Conservation (phyloP, 2,113 vertebrate species). For the Myxocyprinus asiaticus region DNA sequence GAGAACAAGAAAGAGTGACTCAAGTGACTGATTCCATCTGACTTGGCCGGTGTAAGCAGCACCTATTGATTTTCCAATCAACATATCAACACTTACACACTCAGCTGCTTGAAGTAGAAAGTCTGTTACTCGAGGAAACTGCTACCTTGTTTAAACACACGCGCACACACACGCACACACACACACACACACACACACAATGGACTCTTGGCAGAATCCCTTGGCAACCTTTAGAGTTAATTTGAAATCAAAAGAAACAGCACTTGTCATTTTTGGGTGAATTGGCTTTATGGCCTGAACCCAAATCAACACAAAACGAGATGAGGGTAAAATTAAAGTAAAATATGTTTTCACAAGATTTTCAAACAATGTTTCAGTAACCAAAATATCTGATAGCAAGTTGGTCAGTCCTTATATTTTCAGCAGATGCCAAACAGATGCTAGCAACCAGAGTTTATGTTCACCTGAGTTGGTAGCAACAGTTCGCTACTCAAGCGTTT, state of each 20-base stretch:
- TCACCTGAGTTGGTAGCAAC: too few relatives aligned
- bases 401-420: too few relatives aligned
- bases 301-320: too few relatives aligned
- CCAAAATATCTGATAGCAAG: too few relatives aligned
- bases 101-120: slow-evolving; percentile 32
- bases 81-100: slow-evolving; percentile 52
- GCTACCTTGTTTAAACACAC: slow-evolving; percentile 20
- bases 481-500: too few relatives aligned
- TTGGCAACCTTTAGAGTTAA: slow-evolving; percentile 2
- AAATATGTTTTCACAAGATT: too few relatives aligned
- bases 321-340: too few relatives aligned
- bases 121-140: slow-evolving; percentile 26
- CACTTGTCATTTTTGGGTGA: too few relatives aligned
- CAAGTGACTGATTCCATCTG: slow-evolving; percentile 65
- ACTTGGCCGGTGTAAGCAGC: slow-evolving; percentile 73
- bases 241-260: slow-evolving; percentile 3
- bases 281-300: too few relatives aligned
- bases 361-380: too few relatives aligned
- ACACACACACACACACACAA: slow-evolving; percentile 23
- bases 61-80: slow-evolving; percentile 71
- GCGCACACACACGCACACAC: slow-evolving; percentile 33
- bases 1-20: slow-evolving; percentile 54
- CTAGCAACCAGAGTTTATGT: too few relatives aligned
- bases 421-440: too few relatives aligned
- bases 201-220: slow-evolving; percentile 37